These are phyloP conservation scores for Pseudonaja textilis DNA, from an alignment of 2,113 vertebrate genomes.

Conservation along the genomic window DNA sequence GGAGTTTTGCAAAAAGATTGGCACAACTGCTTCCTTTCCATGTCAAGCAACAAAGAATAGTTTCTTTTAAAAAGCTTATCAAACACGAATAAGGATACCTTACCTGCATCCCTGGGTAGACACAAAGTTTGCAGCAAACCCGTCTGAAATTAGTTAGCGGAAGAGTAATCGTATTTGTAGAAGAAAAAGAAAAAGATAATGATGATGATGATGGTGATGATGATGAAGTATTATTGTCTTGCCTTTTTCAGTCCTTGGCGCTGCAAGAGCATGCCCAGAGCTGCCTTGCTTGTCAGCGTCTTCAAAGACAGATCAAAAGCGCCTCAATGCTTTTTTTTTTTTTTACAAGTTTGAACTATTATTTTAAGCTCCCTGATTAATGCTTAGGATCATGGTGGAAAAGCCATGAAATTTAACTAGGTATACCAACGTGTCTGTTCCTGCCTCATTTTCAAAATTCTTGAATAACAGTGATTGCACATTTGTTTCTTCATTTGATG, in stretches of 20 bases:
- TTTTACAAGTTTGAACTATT: background rate
- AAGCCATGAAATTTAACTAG: background rate
- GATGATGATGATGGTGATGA: background rate
- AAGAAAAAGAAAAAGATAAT: background rate
- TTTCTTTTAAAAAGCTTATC: rapidly evolving
- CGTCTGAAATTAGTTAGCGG: background rate
- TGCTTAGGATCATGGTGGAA: background rate
- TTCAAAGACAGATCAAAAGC: slow-evolving; percentile 2
- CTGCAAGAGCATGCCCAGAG: slow-evolving; percentile 44
- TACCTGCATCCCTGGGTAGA: slow-evolving; percentile 60
- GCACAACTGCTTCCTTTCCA: background rate
- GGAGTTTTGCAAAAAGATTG: background rate
- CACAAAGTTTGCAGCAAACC: slow-evolving; percentile 30
- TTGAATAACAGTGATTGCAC: background rate
- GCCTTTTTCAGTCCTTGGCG: background rate
- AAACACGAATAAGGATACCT: slow-evolving; percentile 16
- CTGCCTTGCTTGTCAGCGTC: background rate
- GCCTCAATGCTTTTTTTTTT: background rate
- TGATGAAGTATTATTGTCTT: background rate
- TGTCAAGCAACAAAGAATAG: background rate
- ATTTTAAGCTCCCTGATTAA: background rate
- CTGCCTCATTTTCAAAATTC: background rate
- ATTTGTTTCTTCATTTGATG: background rate
- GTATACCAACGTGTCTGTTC: slow-evolving; percentile 22
- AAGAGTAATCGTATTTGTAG: background rate